Percentiles rank a stretch among this genome's conserved stretches.
These are phyloP conservation scores for Anthrax anthrax DNA, from an alignment of 2,888 invertebrate genomes.

Conservation along the genomic window DNA sequence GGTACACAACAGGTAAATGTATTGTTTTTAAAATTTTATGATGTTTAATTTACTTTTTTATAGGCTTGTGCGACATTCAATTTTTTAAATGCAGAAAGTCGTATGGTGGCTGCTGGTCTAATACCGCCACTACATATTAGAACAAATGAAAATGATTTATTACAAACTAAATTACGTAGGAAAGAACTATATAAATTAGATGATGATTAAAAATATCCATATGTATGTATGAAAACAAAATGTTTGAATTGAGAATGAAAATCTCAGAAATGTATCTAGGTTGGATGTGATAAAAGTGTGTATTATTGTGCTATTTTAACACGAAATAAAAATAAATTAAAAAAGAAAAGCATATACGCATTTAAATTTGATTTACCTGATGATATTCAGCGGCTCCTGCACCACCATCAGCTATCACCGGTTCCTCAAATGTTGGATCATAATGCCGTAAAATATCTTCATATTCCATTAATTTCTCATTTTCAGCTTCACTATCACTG, in stretches of 20 bases:
- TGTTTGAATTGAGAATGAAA: not conserved
- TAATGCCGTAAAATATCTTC: constrained; percentile 73
- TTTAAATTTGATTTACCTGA: constrained; percentile 33
- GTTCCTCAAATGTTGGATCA: constrained; percentile 54
- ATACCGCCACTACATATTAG: constrained; percentile 47
- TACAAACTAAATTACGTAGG: constrained; percentile 40
- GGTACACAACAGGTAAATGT: constrained; percentile 37
- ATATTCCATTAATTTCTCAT: constrained; percentile 71
- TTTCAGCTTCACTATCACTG: constrained; percentile 85
- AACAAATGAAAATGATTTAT: constrained; percentile 44
- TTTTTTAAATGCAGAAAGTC: constrained; percentile 70
- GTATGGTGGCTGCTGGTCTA: constrained; percentile 50
- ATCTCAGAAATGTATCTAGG: no score
- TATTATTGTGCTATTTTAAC: not conserved
- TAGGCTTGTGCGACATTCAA: constrained; percentile 79
- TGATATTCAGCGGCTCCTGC: constrained; percentile 54
- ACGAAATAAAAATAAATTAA: not conserved
- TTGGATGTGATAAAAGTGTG: not conserved
- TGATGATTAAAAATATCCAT: constrained; percentile 7
- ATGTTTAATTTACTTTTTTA: no score
- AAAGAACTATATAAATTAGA: constrained; percentile 36
- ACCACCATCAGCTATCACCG: constrained; percentile 27
- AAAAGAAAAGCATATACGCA: no score
- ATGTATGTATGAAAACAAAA: not conserved
- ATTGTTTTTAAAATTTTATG: no score